These are phyloP conservation scores for Nematolebias whitei DNA, from an alignment of 2,113 vertebrate species.

Conservation along the genomic window DNA sequence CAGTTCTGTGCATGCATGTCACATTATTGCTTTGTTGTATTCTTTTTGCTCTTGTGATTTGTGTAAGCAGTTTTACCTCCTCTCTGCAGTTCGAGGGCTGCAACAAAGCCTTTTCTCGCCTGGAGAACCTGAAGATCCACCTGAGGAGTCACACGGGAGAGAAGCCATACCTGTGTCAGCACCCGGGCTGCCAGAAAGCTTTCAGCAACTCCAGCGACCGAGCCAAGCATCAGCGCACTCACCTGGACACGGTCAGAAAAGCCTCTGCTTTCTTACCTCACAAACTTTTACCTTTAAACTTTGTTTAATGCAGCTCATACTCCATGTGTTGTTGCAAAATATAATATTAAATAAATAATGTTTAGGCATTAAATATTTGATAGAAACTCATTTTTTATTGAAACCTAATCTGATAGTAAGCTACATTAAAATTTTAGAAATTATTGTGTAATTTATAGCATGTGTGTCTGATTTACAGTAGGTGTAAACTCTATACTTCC, in stretches of 20 bases:
- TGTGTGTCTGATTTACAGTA: background rate
- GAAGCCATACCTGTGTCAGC: conserved; percentile 98
- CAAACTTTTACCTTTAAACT: background rate
- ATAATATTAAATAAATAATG: conserved; percentile 18
- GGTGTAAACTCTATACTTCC: conserved; percentile 3
- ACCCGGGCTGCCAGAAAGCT: conserved; percentile 97
- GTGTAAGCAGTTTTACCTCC: conserved; percentile 21
- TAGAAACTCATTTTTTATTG: conserved; percentile 7
- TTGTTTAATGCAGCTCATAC: too few species aligned
- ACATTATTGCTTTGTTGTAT: too few species aligned
- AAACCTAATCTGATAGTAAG: conserved; percentile 7
- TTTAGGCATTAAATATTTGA: background rate
- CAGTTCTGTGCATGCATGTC: conserved; percentile 11
- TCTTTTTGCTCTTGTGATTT: conserved; percentile 56
- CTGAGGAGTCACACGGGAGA: conserved; percentile 97
- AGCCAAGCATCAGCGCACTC: conserved; percentile 97
- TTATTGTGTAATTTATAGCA: background rate
- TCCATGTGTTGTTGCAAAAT: background rate
- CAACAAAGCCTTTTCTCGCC: conserved; percentile 97
- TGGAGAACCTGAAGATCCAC: conserved; percentile 99
- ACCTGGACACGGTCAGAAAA: conserved; percentile 94
- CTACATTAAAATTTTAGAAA: conserved; percentile 3
- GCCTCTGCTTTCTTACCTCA: conserved; percentile 13
- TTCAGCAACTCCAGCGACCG: conserved; percentile 99
- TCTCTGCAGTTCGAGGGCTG: conserved; percentile 93